Percentiles rank a stretch among this genome's conserved stretches.
Evolutionary conservation across 1,140 invertebrate species (phyloP).

Genomic region (Planococcus citri): DNA sequence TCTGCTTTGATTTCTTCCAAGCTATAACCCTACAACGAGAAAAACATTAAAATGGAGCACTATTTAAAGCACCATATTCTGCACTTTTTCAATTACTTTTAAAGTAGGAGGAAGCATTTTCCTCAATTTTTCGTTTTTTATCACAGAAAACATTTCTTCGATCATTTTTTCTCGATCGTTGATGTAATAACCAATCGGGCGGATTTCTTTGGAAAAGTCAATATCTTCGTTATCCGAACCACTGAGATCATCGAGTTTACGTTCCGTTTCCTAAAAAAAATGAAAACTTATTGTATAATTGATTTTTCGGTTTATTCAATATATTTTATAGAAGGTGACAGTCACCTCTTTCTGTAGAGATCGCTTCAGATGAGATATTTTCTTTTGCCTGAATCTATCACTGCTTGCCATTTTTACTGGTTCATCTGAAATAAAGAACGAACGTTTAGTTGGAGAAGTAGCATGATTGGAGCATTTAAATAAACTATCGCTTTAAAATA

Average conservation of each 20-base stretch:
- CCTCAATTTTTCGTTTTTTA: constrained; percentile 27
- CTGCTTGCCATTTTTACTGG: not conserved
- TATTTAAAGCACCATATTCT: no score
- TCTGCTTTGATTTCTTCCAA: constrained; percentile 31
- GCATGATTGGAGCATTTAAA: no score
- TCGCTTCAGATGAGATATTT: not conserved
- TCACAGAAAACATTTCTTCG: constrained; percentile 30
- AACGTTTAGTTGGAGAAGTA: no score
- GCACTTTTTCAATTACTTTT: no score
- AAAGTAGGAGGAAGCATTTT: constrained; percentile 30
- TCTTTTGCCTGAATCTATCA: not conserved
- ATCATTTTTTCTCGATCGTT: constrained; percentile 30
- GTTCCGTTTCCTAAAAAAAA: not conserved
- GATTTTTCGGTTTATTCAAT: not conserved
- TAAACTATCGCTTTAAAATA: no score
- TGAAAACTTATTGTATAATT: no score
- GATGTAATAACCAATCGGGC: constrained; percentile 30
- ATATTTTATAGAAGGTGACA: not conserved
- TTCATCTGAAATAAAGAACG: no score
- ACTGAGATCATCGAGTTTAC: not conserved
- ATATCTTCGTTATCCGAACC: constrained; percentile 25
- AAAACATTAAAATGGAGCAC: not conserved
- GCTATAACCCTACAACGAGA: constrained; percentile 22
- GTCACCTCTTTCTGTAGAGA: not conserved
- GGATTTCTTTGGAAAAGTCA: constrained; percentile 26